phyloP scores from a whole-genome alignment of 2,888 invertebrate species.

The Galerucella nymphaeae region DNA sequence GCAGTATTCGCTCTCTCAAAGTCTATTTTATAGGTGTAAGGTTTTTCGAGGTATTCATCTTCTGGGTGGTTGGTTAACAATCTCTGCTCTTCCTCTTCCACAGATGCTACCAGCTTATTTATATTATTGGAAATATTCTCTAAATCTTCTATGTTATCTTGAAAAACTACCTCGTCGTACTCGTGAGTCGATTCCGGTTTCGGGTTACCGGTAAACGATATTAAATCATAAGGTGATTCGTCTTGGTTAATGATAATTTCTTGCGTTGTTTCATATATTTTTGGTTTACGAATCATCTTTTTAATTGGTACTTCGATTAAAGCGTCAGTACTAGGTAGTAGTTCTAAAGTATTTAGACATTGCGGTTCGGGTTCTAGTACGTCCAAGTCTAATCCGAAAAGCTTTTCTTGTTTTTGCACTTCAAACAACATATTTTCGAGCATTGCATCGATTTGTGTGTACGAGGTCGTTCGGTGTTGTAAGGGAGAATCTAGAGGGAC shows the following conservation, averaged over 20 bases:
- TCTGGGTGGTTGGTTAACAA: slow-evolving; percentile 49
- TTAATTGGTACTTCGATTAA: slow-evolving; percentile 63
- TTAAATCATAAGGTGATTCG: slow-evolving; percentile 39
- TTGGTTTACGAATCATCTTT: slow-evolving; percentile 56
- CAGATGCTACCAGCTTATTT: slow-evolving; percentile 48
- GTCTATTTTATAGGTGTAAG: slow-evolving; percentile 48
- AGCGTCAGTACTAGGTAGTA: slow-evolving; percentile 62
- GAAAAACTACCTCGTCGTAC: slow-evolving; percentile 54
- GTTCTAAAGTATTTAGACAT: slow-evolving; percentile 60
- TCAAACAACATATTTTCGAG: slow-evolving; percentile 64
- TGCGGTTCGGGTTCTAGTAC: slow-evolving; percentile 53
- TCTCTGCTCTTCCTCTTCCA: slow-evolving; percentile 51
- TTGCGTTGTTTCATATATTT: slow-evolving; percentile 59
- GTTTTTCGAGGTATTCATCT: slow-evolving; percentile 48
- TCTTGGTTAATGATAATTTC: slow-evolving; percentile 52
- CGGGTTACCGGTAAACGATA: slow-evolving; percentile 42
- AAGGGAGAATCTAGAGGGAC: slow-evolving; percentile 22
- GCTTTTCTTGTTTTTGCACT: slow-evolving; percentile 62
- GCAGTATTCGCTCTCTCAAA: slow-evolving; percentile 51
- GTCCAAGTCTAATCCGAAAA: slow-evolving; percentile 59
- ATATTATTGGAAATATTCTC: slow-evolving; percentile 49
- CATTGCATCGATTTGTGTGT: slow-evolving; percentile 63
- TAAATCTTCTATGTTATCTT: slow-evolving; percentile 34
- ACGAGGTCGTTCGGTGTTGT: slow-evolving; percentile 50
- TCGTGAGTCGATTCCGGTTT: slow-evolving; percentile 43